Evolutionary conservation across 2,113 vertebrate species (phyloP).

Genomic region (Platysternon megacephalum): DNA sequence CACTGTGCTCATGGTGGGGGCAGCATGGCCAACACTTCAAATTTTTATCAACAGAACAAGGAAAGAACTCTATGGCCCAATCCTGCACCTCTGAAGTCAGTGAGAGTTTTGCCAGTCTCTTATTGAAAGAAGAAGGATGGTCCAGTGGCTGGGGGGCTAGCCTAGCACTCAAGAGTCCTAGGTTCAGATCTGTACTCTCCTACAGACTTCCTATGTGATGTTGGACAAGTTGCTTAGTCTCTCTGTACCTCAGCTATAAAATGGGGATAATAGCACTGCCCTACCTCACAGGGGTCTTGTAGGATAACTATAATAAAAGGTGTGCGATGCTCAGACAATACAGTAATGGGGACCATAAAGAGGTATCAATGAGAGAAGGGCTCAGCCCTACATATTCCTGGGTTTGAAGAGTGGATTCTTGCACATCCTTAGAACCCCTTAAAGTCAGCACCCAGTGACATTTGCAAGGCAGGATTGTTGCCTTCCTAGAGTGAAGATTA

Average conservation of each 20-base stretch:
- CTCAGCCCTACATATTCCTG: fast-evolving
- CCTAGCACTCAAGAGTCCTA: neutral
- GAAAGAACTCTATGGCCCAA: fast-evolving
- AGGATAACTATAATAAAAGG: neutral
- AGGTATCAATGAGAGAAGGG: neutral
- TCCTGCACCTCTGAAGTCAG: neutral
- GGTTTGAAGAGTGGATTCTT: neutral
- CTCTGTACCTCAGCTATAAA: neutral
- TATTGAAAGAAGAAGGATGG: neutral
- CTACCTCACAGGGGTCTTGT: too few relatives aligned
- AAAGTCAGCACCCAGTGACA: neutral
- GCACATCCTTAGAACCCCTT: neutral
- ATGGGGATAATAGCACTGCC: too few relatives aligned
- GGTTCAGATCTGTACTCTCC: fast-evolving
- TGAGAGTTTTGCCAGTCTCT: neutral
- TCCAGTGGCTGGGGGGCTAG: neutral
- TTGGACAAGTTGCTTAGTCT: neutral
- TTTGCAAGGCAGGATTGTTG: neutral
- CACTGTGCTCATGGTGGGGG: neutral
- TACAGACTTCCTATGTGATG: neutral
- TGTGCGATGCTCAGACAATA: too few relatives aligned
- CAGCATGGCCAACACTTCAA: neutral
- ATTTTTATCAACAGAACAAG: neutral
- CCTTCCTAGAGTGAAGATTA: neutral
- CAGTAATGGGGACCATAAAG: neutral